Percentiles rank a stretch among this genome's conserved stretches.
phyloP scores from a whole-genome alignment of 2,797 vertebrate species.

The Cryptoblepharus egeriae region DNA sequence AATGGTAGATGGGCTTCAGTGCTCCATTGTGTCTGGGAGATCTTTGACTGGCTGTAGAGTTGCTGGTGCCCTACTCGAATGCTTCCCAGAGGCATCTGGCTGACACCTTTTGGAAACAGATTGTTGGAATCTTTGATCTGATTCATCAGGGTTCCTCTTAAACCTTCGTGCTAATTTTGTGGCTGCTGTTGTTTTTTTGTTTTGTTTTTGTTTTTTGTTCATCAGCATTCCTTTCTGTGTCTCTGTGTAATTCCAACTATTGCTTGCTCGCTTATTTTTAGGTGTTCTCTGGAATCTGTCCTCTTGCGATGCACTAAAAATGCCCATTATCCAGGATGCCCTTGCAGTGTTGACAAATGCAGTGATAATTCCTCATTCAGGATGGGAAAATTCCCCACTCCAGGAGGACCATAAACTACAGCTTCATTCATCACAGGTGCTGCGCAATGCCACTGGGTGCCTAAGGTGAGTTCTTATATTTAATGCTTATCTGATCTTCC shows the following conservation, averaged over 20 bases:
- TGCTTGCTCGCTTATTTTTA: constrained; percentile 63
- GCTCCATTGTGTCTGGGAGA: too few relatives aligned
- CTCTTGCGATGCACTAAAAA: constrained; percentile 97
- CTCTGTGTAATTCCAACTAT: constrained; percentile 17
- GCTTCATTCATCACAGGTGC: constrained; percentile 96
- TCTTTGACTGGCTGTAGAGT: too few relatives aligned
- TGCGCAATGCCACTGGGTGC: constrained; percentile 98
- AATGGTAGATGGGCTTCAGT: too few relatives aligned
- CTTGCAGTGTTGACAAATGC: constrained; percentile 96
- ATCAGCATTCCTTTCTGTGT: not conserved
- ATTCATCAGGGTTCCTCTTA: too few relatives aligned
- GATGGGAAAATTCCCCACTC: constrained; percentile 95
- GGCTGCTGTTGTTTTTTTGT: too few relatives aligned
- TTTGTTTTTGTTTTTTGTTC: not conserved
- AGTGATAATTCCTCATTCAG: constrained; percentile 97
- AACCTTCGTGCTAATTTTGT: not conserved
- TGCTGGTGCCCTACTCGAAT: not conserved
- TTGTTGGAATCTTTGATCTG: too few relatives aligned
- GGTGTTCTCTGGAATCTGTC: constrained; percentile 99
- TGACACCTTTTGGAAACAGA: too few relatives aligned
- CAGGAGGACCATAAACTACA: constrained; percentile 96
- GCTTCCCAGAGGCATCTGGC: not conserved
- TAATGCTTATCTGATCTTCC: not conserved
- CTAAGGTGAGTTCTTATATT: constrained; percentile 85
- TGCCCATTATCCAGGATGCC: constrained; percentile 99